These are phyloP conservation scores for Drosophila pegasa DNA, from an alignment of 2,888 invertebrate genomes.

Conservation along the genomic window DNA sequence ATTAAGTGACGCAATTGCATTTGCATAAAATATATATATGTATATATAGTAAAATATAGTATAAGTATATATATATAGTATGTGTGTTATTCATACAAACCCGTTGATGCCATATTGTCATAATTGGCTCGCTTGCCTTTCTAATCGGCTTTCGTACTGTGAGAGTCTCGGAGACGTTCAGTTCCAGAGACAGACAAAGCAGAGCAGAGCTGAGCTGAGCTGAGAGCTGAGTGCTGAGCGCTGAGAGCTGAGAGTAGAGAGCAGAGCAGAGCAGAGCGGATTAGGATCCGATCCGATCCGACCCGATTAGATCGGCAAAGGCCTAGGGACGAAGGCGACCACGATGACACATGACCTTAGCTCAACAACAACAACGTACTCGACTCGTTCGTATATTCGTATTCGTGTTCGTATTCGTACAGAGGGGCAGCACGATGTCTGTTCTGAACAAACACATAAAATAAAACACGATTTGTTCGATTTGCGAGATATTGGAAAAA, in stretches of 20 bases:
- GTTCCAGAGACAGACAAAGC: constrained; percentile 69
- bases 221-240: constrained; percentile 40
- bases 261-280: constrained; percentile 50
- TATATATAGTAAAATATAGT: constrained; percentile 36
- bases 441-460: constrained; percentile 78
- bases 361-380: constrained; percentile 58
- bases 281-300: constrained; percentile 21
- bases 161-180: constrained; percentile 69
- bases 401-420: constrained; percentile 22
- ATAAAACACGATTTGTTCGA: constrained; percentile 63
- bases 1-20: constrained; percentile 27
- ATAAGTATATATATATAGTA: constrained; percentile 40
- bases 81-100: constrained; percentile 78
- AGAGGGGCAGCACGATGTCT: constrained; percentile 63
- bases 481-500: constrained; percentile 33
- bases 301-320: constrained; percentile 56
- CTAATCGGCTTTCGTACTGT: constrained; percentile 76
- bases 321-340: constrained; percentile 57
- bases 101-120: constrained; percentile 65
- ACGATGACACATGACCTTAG: constrained; percentile 53
- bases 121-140: constrained; percentile 72
- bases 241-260: constrained; percentile 36
- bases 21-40: constrained; percentile 28
- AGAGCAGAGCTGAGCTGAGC: constrained; percentile 56
- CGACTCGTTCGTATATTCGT: constrained; percentile 26